Percentiles rank a stretch among this genome's conserved stretches.
Conservation (phyloP, 2,888 invertebrate genomes). For the Acheta domesticus region DNA sequence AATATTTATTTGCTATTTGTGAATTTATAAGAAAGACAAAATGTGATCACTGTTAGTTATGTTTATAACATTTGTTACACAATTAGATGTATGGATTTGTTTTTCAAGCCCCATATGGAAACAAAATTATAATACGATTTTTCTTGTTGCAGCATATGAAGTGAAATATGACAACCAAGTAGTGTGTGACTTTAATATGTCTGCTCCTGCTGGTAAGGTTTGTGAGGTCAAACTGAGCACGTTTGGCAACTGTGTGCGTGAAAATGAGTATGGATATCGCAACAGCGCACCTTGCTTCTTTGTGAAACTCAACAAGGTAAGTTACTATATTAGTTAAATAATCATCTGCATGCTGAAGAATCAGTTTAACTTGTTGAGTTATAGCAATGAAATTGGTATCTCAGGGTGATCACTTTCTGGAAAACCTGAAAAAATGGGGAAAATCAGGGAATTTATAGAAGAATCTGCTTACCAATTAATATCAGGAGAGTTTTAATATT, state of each 20-base stretch:
- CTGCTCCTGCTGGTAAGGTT: slow-evolving; percentile 50
- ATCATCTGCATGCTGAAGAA: neutral
- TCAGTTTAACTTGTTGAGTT: neutral
- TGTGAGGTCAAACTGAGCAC: slow-evolving; percentile 53
- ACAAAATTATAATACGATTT: too few relatives aligned
- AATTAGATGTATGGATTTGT: too few relatives aligned
- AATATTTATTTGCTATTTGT: too few relatives aligned
- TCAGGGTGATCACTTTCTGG: too few relatives aligned
- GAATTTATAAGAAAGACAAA: too few relatives aligned
- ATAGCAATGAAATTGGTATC: neutral
- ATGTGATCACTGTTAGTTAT: too few relatives aligned
- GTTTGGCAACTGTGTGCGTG: slow-evolving; percentile 49
- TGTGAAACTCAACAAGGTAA: slow-evolving; percentile 78
- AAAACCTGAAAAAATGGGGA: too few relatives aligned
- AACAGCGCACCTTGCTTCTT: slow-evolving; percentile 66
- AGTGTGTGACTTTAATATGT: slow-evolving; percentile 54
- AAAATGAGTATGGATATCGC: slow-evolving; percentile 53
- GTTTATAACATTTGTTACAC: too few relatives aligned
- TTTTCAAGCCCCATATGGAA: too few relatives aligned
- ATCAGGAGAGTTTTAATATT: too few relatives aligned
- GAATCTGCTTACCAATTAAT: too few relatives aligned
- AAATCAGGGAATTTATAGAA: too few relatives aligned
- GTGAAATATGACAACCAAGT: slow-evolving; percentile 51
- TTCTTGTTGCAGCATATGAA: slow-evolving; percentile 26
- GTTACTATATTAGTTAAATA: slow-evolving; percentile 30